Conservation (phyloP, 2,888 invertebrate species). For the Rhamnusium bicolor region DNA sequence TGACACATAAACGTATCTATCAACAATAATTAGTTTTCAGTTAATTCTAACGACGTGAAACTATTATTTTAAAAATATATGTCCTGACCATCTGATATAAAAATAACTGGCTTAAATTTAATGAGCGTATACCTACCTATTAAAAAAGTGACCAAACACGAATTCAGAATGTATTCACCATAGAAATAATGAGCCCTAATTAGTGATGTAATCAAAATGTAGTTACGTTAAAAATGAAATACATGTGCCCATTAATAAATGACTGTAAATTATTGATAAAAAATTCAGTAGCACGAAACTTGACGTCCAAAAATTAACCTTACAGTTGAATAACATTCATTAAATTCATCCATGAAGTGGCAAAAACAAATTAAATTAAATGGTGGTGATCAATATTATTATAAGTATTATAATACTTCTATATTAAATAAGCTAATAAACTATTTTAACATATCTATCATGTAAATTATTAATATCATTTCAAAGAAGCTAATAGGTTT, state of each 20-base stretch:
- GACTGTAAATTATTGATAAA: slow-evolving; percentile 21
- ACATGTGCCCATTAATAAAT: slow-evolving; percentile 24
- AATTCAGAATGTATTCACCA: slow-evolving; percentile 29
- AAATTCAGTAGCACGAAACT: slow-evolving; percentile 25
- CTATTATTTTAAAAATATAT: too few species aligned
- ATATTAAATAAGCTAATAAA: too few species aligned
- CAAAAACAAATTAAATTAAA: not conserved
- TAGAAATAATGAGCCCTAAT: slow-evolving; percentile 27
- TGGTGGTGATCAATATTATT: not conserved
- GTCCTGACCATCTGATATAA: not conserved
- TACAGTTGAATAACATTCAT: slow-evolving; percentile 17
- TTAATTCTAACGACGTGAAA: not conserved
- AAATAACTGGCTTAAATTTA: not conserved
- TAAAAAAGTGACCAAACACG: slow-evolving; percentile 28
- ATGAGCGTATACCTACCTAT: not conserved
- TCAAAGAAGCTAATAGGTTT: too few species aligned
- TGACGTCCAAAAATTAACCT: slow-evolving; percentile 12
- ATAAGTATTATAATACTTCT: not conserved
- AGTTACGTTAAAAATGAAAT: slow-evolving; percentile 31
- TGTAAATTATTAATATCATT: too few species aligned
- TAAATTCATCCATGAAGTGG: slow-evolving; percentile 4
- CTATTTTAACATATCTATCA: not conserved
- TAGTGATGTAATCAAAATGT: slow-evolving; percentile 29
- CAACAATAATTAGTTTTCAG: too few species aligned
- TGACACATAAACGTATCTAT: too few species aligned